Conservation (phyloP, 2,888 invertebrate genomes). For the Melieria crassipennis region DNA sequence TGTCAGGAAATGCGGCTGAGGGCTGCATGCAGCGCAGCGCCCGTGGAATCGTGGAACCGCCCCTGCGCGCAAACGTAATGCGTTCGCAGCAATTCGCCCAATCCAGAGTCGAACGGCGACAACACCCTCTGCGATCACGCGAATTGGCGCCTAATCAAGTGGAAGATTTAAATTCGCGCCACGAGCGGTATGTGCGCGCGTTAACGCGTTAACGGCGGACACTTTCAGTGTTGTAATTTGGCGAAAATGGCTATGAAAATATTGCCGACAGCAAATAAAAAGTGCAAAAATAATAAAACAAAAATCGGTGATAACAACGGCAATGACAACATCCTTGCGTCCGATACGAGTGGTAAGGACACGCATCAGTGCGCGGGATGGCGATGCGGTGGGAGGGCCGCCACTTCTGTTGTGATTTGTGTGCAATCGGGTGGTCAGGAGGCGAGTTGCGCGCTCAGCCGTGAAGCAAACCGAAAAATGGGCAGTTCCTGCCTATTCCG, state of each 20-base stretch:
- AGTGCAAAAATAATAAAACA: constrained; percentile 16
- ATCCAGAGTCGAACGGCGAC: constrained; percentile 23
- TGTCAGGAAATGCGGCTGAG: not conserved
- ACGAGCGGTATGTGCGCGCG: not conserved
- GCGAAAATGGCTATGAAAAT: not conserved
- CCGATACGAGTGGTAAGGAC: constrained; percentile 1
- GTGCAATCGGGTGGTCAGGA: constrained; percentile 37
- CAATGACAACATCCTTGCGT: constrained; percentile 2
- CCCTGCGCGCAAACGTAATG: not conserved
- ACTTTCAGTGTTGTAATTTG: constrained; percentile 35
- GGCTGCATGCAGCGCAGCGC: not conserved
- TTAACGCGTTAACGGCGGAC: not conserved
- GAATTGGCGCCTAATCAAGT: constrained; percentile 55
- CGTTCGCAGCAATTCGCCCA: not conserved
- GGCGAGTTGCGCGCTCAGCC: constrained; percentile 20
- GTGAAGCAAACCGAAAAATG: constrained; percentile 41
- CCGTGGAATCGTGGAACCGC: not conserved
- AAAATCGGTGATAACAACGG: constrained; percentile 22
- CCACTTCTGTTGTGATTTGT: constrained; percentile 44
- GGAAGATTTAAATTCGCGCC: constrained; percentile 55
- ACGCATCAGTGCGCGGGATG: not conserved
- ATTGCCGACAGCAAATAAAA: constrained; percentile 6
- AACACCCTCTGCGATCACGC: constrained; percentile 44
- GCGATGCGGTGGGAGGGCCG: constrained; percentile 33
- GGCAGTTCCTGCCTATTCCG: constrained; percentile 41